These are phyloP conservation scores for Idaea aversata DNA, from an alignment of 2,888 invertebrate genomes.

Conservation along the genomic window DNA sequence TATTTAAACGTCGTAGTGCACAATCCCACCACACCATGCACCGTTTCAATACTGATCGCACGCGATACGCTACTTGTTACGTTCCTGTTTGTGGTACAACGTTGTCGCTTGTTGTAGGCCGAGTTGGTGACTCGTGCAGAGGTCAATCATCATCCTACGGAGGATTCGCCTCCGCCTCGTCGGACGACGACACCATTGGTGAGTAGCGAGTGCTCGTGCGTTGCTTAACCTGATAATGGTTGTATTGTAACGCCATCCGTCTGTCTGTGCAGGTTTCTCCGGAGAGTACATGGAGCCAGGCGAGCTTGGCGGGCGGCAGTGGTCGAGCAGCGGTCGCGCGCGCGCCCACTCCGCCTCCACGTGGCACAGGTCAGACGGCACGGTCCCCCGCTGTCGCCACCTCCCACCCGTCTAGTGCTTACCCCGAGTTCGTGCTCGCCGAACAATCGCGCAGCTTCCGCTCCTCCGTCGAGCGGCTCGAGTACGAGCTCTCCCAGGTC, in stretches of 20 bases:
- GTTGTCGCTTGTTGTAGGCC: constrained; percentile 36
- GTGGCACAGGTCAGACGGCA: constrained; percentile 48
- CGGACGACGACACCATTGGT: constrained; percentile 81
- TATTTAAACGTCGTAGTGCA: constrained; percentile 4
- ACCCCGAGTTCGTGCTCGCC: constrained; percentile 71
- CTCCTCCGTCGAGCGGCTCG: constrained; percentile 72
- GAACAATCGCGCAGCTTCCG: constrained; percentile 70
- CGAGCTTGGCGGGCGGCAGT: constrained; percentile 63
- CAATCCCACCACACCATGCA: constrained; percentile 2
- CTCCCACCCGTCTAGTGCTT: constrained; percentile 70
- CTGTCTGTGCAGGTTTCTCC: constrained; percentile 59
- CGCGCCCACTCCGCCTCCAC: constrained; percentile 77
- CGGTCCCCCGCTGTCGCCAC: constrained; percentile 43
- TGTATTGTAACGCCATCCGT: not conserved
- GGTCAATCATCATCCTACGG: constrained; percentile 80
- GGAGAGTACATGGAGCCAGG: constrained; percentile 78
- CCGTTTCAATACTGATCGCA: constrained; percentile 8
- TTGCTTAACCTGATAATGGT: too few relatives aligned
- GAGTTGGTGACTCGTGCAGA: constrained; percentile 79
- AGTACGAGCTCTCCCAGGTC: constrained; percentile 79
- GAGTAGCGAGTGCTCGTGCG: constrained; percentile 24
- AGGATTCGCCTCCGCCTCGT: constrained; percentile 81
- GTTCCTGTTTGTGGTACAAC: not conserved
- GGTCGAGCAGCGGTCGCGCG: constrained; percentile 52
- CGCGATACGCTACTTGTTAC: constrained; percentile 5